Percentiles rank a stretch among this genome's conserved stretches.
Evolutionary conservation across 1,140 invertebrate species (phyloP).

Genomic region (Venustaconcha ellipsiformis): DNA sequence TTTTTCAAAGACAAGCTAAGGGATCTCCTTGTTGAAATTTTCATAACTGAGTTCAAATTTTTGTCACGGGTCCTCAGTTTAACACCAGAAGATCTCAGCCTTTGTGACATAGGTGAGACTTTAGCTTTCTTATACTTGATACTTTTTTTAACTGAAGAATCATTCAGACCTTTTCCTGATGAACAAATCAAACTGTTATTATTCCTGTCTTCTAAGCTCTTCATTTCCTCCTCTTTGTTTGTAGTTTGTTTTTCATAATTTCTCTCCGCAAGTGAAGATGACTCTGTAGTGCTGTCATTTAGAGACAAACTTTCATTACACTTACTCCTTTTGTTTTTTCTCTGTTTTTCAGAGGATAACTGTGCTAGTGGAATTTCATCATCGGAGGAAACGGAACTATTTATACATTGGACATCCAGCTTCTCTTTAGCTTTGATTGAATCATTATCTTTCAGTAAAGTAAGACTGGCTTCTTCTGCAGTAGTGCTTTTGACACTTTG

Average conservation of each 20-base stretch:
- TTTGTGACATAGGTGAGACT: slow-evolving; percentile 25
- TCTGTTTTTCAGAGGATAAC: neutral
- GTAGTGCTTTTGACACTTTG: neutral
- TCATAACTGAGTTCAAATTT: neutral
- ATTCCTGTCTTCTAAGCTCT: neutral
- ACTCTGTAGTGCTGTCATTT: neutral
- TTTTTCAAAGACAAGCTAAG: neutral
- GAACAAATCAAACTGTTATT: neutral
- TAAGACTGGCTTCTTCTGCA: neutral
- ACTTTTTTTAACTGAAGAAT: neutral
- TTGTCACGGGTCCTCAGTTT: slow-evolving; percentile 23
- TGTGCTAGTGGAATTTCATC: neutral
- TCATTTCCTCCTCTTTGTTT: neutral
- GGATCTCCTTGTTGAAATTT: neutral
- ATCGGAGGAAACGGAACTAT: neutral
- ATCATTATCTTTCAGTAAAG: neutral
- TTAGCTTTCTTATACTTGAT: slow-evolving; percentile 1
- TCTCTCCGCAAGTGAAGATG: too few species aligned
- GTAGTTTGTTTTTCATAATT: neutral
- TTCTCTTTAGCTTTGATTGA: neutral
- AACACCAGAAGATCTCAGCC: slow-evolving; percentile 16
- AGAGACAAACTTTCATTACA: neutral
- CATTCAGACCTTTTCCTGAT: neutral
- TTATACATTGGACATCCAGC: neutral
- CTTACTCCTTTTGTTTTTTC: neutral